Percentiles rank a stretch among this genome's conserved stretches.
phyloP scores from a whole-genome alignment of 2,888 invertebrate genomes.

The Allolobophora icterica region DNA sequence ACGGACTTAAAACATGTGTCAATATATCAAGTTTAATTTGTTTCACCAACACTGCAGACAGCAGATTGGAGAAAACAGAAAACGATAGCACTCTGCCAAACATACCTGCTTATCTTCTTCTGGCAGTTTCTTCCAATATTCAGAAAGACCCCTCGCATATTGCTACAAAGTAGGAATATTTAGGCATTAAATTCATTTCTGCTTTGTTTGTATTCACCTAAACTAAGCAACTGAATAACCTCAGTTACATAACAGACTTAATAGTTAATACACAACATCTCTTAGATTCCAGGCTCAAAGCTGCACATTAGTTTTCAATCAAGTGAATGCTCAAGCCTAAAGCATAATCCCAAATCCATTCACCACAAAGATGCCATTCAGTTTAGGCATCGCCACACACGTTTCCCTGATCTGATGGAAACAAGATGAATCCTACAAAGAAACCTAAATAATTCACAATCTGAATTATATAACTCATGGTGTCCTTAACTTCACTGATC shows the following conservation, averaged over 20 bases:
- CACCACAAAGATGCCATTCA: background rate
- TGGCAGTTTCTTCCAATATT: constrained; percentile 39
- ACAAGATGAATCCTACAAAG: background rate
- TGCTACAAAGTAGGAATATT: background rate
- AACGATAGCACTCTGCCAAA: background rate
- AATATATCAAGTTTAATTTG: background rate
- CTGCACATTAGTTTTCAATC: background rate
- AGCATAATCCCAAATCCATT: background rate
- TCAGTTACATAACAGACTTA: too few species aligned
- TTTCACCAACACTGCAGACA: background rate
- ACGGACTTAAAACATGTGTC: background rate
- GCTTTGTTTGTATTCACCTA: background rate
- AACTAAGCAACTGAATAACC: background rate
- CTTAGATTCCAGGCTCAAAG: too few species aligned
- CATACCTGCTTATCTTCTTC: constrained; percentile 40
- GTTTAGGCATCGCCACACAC: background rate
- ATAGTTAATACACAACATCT: too few species aligned
- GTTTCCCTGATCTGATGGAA: background rate
- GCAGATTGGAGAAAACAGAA: background rate
- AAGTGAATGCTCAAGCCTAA: background rate
- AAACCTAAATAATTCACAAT: background rate
- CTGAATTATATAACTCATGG: background rate
- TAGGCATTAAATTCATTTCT: background rate
- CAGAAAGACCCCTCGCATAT: constrained; percentile 34
- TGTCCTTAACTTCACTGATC: background rate